phyloP scores from a whole-genome alignment of 2,113 vertebrate species.

The Podocnemis expansa region DNA sequence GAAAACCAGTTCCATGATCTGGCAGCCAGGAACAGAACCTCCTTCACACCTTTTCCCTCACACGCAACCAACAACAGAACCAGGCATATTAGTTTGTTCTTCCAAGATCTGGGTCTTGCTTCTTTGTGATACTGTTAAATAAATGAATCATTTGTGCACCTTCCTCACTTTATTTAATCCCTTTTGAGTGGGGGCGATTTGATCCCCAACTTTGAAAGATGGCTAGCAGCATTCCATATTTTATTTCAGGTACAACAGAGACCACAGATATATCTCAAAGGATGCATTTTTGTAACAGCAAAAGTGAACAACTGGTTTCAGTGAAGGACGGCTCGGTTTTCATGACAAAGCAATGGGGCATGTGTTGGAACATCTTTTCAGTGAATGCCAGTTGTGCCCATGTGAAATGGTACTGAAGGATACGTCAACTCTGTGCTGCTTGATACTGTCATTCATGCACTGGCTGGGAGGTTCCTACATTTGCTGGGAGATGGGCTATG shows the following conservation, averaged over 20 bases:
- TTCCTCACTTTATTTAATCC: not conserved
- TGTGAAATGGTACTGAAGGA: not conserved
- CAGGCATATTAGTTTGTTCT: not conserved
- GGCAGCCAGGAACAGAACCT: not conserved
- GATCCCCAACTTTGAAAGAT: not conserved
- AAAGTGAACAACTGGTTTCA: not conserved
- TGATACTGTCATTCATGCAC: not conserved
- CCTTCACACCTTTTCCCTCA: not conserved
- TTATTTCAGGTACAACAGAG: not conserved
- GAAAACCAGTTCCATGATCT: not conserved
- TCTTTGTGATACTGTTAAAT: not conserved
- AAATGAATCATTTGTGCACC: not conserved
- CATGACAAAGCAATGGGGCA: not conserved
- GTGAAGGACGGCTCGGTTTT: not conserved
- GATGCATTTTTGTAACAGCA: not conserved
- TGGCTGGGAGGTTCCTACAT: constrained; percentile 10
- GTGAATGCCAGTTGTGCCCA: not conserved
- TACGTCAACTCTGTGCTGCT: not conserved
- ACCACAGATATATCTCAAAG: not conserved
- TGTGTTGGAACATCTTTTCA: not conserved
- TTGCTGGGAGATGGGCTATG: constrained; percentile 12
- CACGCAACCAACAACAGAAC: not conserved
- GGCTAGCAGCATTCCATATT: not conserved
- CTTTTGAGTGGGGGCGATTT: not conserved
- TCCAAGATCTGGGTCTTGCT: not conserved